Evolutionary conservation across 2,113 vertebrate species (phyloP).

Genomic region (Seriola quinqueradiata): DNA sequence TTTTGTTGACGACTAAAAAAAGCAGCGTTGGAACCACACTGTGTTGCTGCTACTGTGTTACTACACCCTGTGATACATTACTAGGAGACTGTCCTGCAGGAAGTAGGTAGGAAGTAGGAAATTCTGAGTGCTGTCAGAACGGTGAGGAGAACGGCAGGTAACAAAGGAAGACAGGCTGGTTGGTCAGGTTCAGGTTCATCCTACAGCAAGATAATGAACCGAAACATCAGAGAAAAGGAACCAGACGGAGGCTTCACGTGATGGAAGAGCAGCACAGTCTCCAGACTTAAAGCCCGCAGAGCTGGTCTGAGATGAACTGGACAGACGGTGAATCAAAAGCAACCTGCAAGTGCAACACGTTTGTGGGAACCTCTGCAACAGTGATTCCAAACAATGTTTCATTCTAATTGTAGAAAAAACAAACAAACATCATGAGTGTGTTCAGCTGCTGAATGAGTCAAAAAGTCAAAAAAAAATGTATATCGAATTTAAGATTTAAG

Average conservation of each 20-base stretch:
- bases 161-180: neutral
- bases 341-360: neutral
- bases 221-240: no score
- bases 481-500: no score
- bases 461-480: no score
- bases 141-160: neutral
- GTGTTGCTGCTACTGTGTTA: neutral
- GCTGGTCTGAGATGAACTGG: neutral
- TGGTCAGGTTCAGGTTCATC: neutral
- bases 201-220: no score
- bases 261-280: neutral
- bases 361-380: neutral
- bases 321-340: neutral
- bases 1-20: neutral
- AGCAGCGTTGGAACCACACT: neutral
- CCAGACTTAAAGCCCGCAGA: neutral
- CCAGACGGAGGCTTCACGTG: neutral
- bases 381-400: neutral
- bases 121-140: neutral
- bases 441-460: no score
- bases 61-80: neutral
- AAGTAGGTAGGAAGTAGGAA: neutral
- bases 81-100: neutral
- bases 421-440: no score
- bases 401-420: neutral